These are phyloP conservation scores for Eupsittula cactorum DNA, from an alignment of 2,113 vertebrate species.

Conservation along the genomic window DNA sequence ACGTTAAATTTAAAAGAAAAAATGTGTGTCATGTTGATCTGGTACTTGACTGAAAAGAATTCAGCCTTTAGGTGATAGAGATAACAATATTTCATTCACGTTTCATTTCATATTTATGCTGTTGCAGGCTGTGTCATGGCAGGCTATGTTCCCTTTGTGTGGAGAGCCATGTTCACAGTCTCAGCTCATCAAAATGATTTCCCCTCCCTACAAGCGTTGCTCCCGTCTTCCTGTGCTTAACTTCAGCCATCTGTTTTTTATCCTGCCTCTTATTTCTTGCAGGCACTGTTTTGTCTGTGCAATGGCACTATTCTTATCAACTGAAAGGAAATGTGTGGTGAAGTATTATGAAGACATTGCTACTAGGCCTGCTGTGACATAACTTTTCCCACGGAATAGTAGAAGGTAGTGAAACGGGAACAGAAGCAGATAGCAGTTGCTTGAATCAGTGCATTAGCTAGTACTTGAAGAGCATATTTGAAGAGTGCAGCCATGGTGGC, in stretches of 20 bases:
- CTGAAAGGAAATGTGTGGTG: constrained; percentile 36
- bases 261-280: constrained; percentile 64
- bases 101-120: background rate
- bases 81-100: constrained; percentile 13
- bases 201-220: constrained; percentile 22
- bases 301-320: constrained; percentile 42
- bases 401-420: background rate
- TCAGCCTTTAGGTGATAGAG: constrained; percentile 8
- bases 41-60: constrained; percentile 17
- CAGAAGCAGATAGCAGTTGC: background rate
- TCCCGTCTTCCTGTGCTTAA: constrained; percentile 39
- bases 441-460: background rate
- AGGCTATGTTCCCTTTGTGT: constrained; percentile 26
- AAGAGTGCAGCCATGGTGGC: background rate
- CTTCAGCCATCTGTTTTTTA: constrained; percentile 69
- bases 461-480: background rate
- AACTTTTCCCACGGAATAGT: background rate
- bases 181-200: constrained; percentile 54
- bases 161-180: constrained; percentile 28
- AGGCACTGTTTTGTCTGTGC: constrained; percentile 63
- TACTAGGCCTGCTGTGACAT: constrained; percentile 35
- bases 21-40: background rate
- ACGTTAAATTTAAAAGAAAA: constrained; percentile 39
- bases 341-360: constrained; percentile 16
- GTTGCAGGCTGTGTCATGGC: background rate